These are phyloP conservation scores for Norana najaformis DNA, from an alignment of 2,888 invertebrate genomes.

Conservation along the genomic window DNA sequence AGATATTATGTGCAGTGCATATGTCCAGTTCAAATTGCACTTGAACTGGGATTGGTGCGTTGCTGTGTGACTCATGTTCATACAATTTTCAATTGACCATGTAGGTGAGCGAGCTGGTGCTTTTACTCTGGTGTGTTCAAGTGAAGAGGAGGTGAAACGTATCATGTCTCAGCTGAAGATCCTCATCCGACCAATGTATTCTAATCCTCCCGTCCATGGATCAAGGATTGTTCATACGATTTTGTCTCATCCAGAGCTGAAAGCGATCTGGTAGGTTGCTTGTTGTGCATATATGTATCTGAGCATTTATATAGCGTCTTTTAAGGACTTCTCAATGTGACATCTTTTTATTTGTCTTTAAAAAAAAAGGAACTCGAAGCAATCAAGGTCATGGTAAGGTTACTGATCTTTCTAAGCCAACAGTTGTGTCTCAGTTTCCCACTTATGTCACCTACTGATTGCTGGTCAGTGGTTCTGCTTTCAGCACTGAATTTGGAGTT, in stretches of 20 bases:
- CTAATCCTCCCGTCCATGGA: conserved; percentile 93
- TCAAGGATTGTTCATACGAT: conserved; percentile 86
- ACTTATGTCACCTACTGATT: too few species aligned
- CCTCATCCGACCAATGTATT: conserved; percentile 90
- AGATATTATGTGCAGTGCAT: background rate
- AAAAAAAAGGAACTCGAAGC: background rate
- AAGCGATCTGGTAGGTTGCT: conserved; percentile 68
- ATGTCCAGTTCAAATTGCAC: background rate
- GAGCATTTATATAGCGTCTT: background rate
- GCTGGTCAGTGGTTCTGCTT: too few species aligned
- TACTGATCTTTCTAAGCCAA: too few species aligned
- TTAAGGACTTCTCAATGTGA: background rate
- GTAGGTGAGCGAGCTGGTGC: conserved; percentile 91
- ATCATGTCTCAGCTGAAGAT: conserved; percentile 94
- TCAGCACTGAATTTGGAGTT: too few species aligned
- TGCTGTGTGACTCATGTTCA: background rate
- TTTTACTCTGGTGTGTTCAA: conserved; percentile 76
- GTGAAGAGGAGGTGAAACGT: conserved; percentile 75
- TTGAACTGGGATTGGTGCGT: background rate
- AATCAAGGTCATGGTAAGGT: background rate
- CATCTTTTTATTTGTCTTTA: background rate
- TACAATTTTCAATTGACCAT: background rate
- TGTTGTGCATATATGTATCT: too few species aligned
- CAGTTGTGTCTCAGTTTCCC: too few species aligned
- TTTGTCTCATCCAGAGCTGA: conserved; percentile 73